These are phyloP conservation scores for Odontomyia ornata DNA, from an alignment of 2,888 invertebrate species.

Conservation along the genomic window DNA sequence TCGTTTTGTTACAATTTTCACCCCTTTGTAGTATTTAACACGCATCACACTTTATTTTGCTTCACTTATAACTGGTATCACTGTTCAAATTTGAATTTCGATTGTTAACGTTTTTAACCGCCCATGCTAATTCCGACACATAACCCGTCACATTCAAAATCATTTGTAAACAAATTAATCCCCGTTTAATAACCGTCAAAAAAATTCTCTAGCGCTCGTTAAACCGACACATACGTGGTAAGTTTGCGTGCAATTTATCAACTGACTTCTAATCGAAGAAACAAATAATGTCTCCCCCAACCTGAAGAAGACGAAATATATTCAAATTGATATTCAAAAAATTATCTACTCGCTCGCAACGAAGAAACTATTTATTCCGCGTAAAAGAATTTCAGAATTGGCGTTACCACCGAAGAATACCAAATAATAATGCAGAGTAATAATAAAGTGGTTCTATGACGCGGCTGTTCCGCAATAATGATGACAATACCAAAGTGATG, in stretches of 20 bases:
- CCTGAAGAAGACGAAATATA: no score
- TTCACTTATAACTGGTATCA: no score
- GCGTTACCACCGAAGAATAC: no score
- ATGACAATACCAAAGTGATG: constrained; percentile 5
- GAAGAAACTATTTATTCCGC: no score
- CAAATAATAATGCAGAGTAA: not conserved
- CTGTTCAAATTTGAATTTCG: no score
- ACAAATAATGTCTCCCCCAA: not conserved
- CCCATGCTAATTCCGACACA: not conserved
- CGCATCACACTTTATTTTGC: no score
- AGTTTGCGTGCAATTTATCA: constrained; percentile 12
- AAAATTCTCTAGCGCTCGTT: not conserved
- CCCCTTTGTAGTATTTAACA: no score
- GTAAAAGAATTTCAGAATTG: no score
- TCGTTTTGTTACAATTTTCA: no score
- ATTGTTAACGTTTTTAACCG: no score
- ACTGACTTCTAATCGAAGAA: not conserved
- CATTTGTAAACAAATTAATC: not conserved
- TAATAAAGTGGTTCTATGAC: not conserved
- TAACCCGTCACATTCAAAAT: not conserved
- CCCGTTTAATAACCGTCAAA: constrained; percentile 1
- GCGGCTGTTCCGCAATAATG: not conserved
- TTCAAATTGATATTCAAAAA: no score
- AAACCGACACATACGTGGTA: not conserved
- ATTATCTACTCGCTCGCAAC: no score